Base-by-base conservation (phyloP, 2,888 invertebrate species). In the Beris chalybata region DNA sequence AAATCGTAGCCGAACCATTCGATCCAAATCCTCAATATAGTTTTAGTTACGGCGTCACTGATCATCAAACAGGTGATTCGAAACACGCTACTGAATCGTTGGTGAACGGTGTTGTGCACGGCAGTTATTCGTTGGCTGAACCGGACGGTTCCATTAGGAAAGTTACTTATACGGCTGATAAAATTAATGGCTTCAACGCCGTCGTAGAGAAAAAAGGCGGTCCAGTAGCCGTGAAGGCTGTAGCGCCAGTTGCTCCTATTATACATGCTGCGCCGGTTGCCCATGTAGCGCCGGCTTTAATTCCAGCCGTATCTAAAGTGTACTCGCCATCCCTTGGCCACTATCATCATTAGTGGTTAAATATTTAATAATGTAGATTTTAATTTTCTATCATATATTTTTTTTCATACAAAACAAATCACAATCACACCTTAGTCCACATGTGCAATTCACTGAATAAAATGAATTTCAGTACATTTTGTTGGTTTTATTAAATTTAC, bases 31-130 rank as follows among this genome's bases (percentile, higher is more conserved):
- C 88, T 11, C 86, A 87, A 75, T 88, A 89, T 75, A 86, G 86
- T 63, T 89, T 85, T 78, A 85, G 87, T 54, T 88, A 88, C 75
- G 87, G 88, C 69, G 87, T 89, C 66, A 85, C 87, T 71, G 88
- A 89, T 76, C 84, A 85, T 68, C 74, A 86, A 13, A 88, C 88
- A 65, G 88, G 88, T 76, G 81, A 85, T 76, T 83, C 80, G 53
- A 84, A 84, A 73, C 80, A 81, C 69, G 83, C 83, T 69, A 77
- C 82, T 65, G 84, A 85, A 74, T 74, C 82, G 43, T 82, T 87
- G 7, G 84, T 83, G 32, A 87, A 87, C 4, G 87, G 87, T 72
- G 85, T 87, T 4, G 87, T 88, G 11, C 87, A 87, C 73, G 88
- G 87, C 5, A 85, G 82, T 68, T 87, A 87, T 77, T 86, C 86